Base-by-base conservation (phyloP, 1,140 invertebrate genomes). In the Megalonaias nervosa region DNA sequence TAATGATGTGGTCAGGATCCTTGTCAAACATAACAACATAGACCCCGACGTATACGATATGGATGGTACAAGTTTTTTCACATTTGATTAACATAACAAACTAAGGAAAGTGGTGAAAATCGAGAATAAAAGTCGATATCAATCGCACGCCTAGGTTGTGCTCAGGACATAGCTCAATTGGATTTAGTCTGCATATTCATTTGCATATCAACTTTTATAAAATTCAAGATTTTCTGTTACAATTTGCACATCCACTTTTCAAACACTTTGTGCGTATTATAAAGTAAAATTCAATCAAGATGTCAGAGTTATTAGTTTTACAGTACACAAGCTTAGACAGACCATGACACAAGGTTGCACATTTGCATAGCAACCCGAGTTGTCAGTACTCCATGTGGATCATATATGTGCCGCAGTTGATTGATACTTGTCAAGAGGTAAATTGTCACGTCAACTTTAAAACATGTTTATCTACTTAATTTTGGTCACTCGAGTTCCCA, bases 1-100 rank as follows among this genome's bases (percentile, higher is more conserved):
- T 71, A 90, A 89, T 66, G 87, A 89, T 73, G 79, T 89, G 17
- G 84, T 89, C 21, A 68, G 81, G 13, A 86, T 89, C 13, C 80
- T 89, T 1, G 82, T 89, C 15, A 86, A 86, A 62, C 83, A 87
- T 60, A 79, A 83, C 57, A 84, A 87, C 66, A 82, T 89, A 16
- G 83, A 86, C 58, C 88, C 88, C 0, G 88, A 89, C 66, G 72
- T 87, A 3, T 74, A 80, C 12, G 88, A 89, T 67, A 78, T 80
- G 17, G 76, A 85, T 58, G 87, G 87, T 89, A 77, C 73, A 73
- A 56, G 2, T 31, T 31, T 48, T 23, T 15, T 60, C n/a, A 68
- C 71, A 48, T 23, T 19, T 16, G 23, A n/a, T 23, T 23, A 6
- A n/a, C 19, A 62, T 5, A n/a, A n/a, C 0, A n/a, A 23, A 23